Percentiles rank a stretch among this genome's conserved stretches.
phyloP scores from a whole-genome alignment of 2,797 vertebrate genomes.

The Bryconaethiops microstoma region DNA sequence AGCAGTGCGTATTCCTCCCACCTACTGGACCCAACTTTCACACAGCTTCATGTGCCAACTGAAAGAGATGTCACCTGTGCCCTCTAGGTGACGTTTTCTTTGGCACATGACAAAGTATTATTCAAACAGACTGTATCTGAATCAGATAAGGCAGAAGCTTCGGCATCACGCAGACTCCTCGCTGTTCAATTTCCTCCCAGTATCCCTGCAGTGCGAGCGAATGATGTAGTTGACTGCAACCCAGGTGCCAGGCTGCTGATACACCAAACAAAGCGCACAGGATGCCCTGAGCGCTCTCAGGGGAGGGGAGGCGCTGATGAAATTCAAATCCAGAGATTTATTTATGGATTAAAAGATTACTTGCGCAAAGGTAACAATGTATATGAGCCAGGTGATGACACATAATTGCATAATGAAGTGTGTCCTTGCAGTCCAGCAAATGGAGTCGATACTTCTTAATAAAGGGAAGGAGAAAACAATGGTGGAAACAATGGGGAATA shows the following conservation, averaged over 20 bases:
- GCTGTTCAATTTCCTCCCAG: slow-evolving; percentile 76
- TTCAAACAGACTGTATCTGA: slow-evolving; percentile 54
- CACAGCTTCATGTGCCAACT: slow-evolving; percentile 7
- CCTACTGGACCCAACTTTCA: neutral
- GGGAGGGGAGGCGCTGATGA: slow-evolving; percentile 66
- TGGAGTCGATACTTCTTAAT: slow-evolving; percentile 31
- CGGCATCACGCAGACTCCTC: slow-evolving; percentile 43
- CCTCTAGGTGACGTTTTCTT: slow-evolving; percentile 32
- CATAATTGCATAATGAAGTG: slow-evolving; percentile 41
- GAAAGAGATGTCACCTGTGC: slow-evolving; percentile 45
- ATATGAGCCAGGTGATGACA: slow-evolving; percentile 56
- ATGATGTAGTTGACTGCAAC: slow-evolving; percentile 55
- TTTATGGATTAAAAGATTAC: slow-evolving; percentile 71
- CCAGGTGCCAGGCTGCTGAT: slow-evolving; percentile 44
- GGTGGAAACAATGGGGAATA: neutral
- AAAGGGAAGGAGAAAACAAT: slow-evolving; percentile 27
- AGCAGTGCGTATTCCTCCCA: slow-evolving; percentile 10
- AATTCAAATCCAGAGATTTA: slow-evolving; percentile 67
- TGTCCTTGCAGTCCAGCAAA: slow-evolving; percentile 47
- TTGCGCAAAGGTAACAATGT: slow-evolving; percentile 58
- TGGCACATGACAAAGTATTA: slow-evolving; percentile 53
- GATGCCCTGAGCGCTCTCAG: slow-evolving; percentile 27
- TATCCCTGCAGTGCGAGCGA: slow-evolving; percentile 60
- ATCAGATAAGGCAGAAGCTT: slow-evolving; percentile 53
- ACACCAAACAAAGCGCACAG: slow-evolving; percentile 39